Percentiles rank a stretch among this genome's conserved stretches.
Evolutionary conservation across 1,140 invertebrate species (phyloP).

Genomic region (Rhyzopertha dominica): DNA sequence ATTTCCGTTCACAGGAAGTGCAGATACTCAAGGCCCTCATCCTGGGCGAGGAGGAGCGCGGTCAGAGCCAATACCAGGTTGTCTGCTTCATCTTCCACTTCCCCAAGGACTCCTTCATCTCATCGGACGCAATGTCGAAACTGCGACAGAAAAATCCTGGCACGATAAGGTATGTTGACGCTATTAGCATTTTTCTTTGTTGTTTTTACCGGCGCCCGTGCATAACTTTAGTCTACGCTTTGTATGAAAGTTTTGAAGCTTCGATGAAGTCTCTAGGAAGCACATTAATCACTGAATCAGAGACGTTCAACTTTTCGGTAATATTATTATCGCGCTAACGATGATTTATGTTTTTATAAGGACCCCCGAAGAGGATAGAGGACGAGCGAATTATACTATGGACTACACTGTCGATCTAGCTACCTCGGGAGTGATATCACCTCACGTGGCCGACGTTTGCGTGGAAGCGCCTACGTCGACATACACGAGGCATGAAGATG

Average conservation of each 20-base stretch:
- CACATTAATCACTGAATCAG: no score
- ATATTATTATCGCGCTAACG: no score
- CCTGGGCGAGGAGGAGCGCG: conserved; percentile 92
- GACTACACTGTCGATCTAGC: conserved; percentile 70
- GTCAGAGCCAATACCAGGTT: conserved; percentile 84
- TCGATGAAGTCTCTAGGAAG: no score
- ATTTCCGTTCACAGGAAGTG: conserved; percentile 72
- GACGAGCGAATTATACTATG: conserved; percentile 69
- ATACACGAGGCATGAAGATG: conserved; percentile 71
- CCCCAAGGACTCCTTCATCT: conserved; percentile 88
- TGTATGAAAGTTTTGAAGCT: no score
- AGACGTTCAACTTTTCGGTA: no score
- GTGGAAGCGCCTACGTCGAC: conserved; percentile 69
- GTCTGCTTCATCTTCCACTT: conserved; percentile 90
- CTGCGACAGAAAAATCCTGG: conserved; percentile 77
- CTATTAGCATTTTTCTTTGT: not conserved
- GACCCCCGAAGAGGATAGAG: conserved; percentile 83
- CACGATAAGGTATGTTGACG: no score
- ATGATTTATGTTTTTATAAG: no score
- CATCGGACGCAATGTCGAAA: conserved; percentile 95
- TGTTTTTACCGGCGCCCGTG: no score
- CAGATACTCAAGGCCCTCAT: conserved; percentile 86
- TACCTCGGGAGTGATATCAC: conserved; percentile 65
- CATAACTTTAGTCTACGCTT: no score
- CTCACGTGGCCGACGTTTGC: conserved; percentile 69